Base-by-base conservation (phyloP, 2,113 vertebrate genomes). In the Nettapus auritus region DNA sequence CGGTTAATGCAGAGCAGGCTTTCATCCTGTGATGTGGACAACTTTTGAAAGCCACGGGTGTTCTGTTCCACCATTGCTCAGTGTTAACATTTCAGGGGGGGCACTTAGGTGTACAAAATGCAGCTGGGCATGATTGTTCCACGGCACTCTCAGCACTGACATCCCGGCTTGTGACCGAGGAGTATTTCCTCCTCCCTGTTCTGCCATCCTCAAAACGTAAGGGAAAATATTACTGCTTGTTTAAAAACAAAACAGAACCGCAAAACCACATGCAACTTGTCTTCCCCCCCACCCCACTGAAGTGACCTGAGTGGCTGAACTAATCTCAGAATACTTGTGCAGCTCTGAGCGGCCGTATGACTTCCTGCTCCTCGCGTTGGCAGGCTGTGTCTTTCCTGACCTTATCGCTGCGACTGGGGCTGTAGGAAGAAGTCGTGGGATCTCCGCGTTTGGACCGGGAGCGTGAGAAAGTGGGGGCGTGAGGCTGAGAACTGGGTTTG, bases 261-360 rank as follows among this genome's bases (percentile, higher is more conserved):
- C 46, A 48, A 11, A 48, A 22, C 46, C 46, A 48, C 46, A 11
- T 48, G 46, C 46, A 48, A 48, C 46, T 21, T 48, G 46, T 48
- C 46, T 48, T 21, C 9, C 46, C 46, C 46, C 46, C 21, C 20
- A 10, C 46, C 20, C 46, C 46, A 48, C 46, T 18, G 46, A 22
- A 48, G 22, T 48, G 46, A 94, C 89, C 91, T 67, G 53, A 66
- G 38, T 67, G 46, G 40, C 26, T 88, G 85, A 90, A 94, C 91
- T 82, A 28, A 25, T 88, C 88, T 74, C 88, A 86, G 95, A 93
- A 90, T 94, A 88, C 64, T 96, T 94, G 7, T 11, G 5, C 59
- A 85, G 82, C 56, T 86, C 20, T 4, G 48, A 86, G 73, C 62
- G 80, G 57, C 88, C 10, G 0, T 48, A 33, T 94, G 90, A 90